phyloP scores from a whole-genome alignment of 2,888 invertebrate species.

The Lithophane semibrunnea region DNA sequence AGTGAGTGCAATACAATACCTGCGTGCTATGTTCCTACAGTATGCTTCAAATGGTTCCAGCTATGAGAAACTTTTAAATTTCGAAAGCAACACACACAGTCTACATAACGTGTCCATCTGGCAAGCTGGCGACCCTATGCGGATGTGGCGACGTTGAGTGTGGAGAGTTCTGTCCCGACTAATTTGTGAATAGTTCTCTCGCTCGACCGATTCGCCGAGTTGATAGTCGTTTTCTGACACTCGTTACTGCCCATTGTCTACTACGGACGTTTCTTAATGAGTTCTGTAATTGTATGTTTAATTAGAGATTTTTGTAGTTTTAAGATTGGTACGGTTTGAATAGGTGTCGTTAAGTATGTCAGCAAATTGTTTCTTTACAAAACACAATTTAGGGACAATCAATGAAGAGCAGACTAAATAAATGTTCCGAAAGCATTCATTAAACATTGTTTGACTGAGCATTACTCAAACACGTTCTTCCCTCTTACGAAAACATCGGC shows the following conservation, averaged over 20 bases:
- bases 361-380: background rate
- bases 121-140: conserved; percentile 67
- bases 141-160: conserved; percentile 80
- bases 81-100: background rate
- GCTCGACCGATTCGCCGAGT: conserved; percentile 74
- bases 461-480: background rate
- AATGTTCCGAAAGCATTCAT: background rate
- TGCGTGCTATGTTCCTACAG: background rate
- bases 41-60: background rate
- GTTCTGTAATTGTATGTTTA: conserved; percentile 54
- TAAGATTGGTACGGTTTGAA: conserved; percentile 16
- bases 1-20: background rate
- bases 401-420: background rate
- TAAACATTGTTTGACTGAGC: background rate
- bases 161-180: conserved; percentile 80
- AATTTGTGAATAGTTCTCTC: conserved; percentile 84
- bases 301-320: conserved; percentile 50
- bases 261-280: conserved; percentile 62
- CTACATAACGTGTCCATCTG: conserved; percentile 41
- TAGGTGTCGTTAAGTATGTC: conserved; percentile 9
- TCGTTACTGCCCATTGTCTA: conserved; percentile 74
- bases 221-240: conserved; percentile 78
- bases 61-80: background rate
- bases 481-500: background rate
- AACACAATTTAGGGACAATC: background rate